Conservation (phyloP, 2,113 vertebrate genomes). For the Carollia perspicillata region DNA sequence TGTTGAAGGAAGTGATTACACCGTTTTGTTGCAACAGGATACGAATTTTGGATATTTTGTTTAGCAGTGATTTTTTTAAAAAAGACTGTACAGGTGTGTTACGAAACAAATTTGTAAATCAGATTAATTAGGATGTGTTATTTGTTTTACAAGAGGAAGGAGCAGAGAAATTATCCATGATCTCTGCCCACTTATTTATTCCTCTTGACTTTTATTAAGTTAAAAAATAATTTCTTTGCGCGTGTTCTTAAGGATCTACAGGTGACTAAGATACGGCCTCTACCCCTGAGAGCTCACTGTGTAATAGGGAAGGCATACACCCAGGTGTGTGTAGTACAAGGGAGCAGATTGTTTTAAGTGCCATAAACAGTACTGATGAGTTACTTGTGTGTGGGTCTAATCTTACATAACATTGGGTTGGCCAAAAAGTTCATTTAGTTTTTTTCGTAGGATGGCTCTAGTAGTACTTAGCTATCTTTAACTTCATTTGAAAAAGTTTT, state of each 20-base stretch:
- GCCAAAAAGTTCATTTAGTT: too few relatives aligned
- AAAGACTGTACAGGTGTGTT: neutral
- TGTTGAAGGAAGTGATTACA: conserved; percentile 30
- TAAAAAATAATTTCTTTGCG: neutral
- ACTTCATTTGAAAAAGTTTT: too few relatives aligned
- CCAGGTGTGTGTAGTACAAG: neutral
- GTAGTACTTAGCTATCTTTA: too few relatives aligned
- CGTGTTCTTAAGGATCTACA: neutral
- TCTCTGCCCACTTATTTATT: neutral
- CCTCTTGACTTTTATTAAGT: neutral
- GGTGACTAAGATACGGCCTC: neutral
- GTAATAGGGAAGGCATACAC: neutral
- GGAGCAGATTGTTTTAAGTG: neutral
- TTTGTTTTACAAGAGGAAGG: neutral
- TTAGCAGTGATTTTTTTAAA: neutral
- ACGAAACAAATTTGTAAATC: conserved; percentile 25
- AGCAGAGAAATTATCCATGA: neutral
- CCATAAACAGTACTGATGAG: neutral
- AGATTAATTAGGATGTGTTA: neutral
- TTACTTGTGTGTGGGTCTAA: neutral
- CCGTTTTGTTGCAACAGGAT: neutral
- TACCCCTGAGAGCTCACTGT: neutral
- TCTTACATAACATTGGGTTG: neutral
- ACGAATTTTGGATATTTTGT: neutral
- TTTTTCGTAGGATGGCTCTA: too few relatives aligned